Base-by-base conservation (phyloP, 2,797 vertebrate genomes). In the Chromobotia macracanthus region DNA sequence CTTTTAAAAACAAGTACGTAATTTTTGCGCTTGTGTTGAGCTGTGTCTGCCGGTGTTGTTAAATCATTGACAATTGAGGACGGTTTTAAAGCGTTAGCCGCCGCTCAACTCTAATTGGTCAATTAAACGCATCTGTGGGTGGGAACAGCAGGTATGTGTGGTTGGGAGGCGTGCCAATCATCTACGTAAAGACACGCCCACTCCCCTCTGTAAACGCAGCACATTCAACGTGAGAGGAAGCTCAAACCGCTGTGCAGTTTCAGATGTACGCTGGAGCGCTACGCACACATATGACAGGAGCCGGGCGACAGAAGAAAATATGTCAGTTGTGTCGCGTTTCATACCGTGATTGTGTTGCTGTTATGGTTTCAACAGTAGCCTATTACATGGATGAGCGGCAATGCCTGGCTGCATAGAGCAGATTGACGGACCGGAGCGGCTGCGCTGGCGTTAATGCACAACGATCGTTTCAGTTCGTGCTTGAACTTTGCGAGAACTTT, bases 51-150 rank as follows among this genome's bases (percentile, higher is more conserved):
- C 16, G 2, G 73, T 64, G 31, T 63, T 76, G 23, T 75, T 58
- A 55, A 38, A 71, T 85, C 79, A 73, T 7, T 35, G 31, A 82
- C 58, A 18, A 16, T 38, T 71, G 86, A 82, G 80, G 83, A 74
- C 77, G 82, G 85, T 84, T 25, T 81, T 83, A 88, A 87, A 65
- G 80, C 3, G 1, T 18, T 1, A 51, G 2, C 21, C 8, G 0
- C 0, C 8, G 3, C 2, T 28, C 38, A 16, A 1, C 19, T 44
- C 77, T 88, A 81, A 93, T 92, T 91, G 90, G 91, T 75, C 76
- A 31, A 0, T 73, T 13, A 3, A 5, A 11, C 25, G 19, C 18
- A 16, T 9, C 31, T 1, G 25, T 84, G 72, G 89, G 85, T 55
- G 88, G 83, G 50, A 5, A 13, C 50, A 19, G 28, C 19, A 35